Evolutionary conservation across 2,113 vertebrate species (phyloP), one percentile per base, ranked within the genome.

Genomic region (Jaculus jaculus): DNA sequence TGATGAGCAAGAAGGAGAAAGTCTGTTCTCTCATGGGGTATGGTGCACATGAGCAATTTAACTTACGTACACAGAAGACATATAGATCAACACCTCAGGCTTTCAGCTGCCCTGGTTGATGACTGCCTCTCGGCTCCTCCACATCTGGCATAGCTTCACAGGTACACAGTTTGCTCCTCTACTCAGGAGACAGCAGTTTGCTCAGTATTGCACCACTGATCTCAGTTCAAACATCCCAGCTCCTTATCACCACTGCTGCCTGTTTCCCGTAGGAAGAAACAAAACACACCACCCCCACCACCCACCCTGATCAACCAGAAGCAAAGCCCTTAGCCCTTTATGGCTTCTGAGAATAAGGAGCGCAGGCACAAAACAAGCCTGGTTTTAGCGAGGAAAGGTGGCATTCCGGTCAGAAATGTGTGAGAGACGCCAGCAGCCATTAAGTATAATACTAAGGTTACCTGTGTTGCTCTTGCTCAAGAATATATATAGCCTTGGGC

Each of bases 251-350:
- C 18, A 66, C 8, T 66, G 30, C 30, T 87, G 42, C 61, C 21
- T 20, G 71, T n/a, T 84, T 66, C n/a, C 73, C 65, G 71, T 37
- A 75, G 26, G 18, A 84, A 81, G 47, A 7, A 80, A 84, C 23
- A 74, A 87, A 74, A 61, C 24, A 74, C 20, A 16, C 47, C 24
- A 60, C 26, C 24, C 17, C 34, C 28, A 79, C 5, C 28, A 51
- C 51, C 39, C 37, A 32, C 6, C 7, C 15, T 37, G 21, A 65
- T 83, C 89, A 90, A 75, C 3, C 47, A 84, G 37, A 89, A 78
- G 85, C 34, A 93, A 95, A 93, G 81, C 81, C 26, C 30, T 74
- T 42, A 93, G 81, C 81, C 26, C 30, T 74, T 42, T 82, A 37
- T 26, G 39, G 16, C 82, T 89, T 47, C 69, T 82, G 68, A 74